Base-by-base conservation (phyloP, 2,888 invertebrate genomes). In the Amphipyra berbera region DNA sequence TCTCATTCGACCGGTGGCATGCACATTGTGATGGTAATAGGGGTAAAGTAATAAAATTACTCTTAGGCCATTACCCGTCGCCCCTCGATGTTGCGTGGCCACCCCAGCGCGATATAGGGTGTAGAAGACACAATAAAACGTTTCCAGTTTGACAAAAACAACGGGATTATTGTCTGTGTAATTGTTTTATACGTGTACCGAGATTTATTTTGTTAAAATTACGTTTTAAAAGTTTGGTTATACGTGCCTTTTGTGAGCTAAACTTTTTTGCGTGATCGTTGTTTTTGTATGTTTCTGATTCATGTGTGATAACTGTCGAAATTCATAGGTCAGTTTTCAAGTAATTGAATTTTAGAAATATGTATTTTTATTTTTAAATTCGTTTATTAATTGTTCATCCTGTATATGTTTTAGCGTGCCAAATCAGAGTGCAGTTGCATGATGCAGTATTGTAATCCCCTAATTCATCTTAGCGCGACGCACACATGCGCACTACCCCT, bases 1-100 rank as follows among this genome's bases (percentile, higher is more conserved):
- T 91, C 91, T 89, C 86, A 89, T 90, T 84, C 88, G 88, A 83
- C 92, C 90, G 90, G 92, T 91, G 88, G 90, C 89, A 87, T 89
- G 90, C 88, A 87, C 92, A 94, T 94, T 94, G 94, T 94, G 89
- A 95, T 94, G 95, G 90, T 94, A 93, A 95, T 95, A 88, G 94
- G 94, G 93, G 93, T 91, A 94, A 90, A 94, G 94, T 95, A 95
- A 94, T 95, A 95, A 95, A 95, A 95, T 95, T 94, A 95, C 94
- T 94, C 88, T 93, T 94, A 94, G 88, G 90, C 95, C 95, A 95
- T 94, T 95, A 94, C 94, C 87, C 92, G 87, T 76, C 88, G 85
- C 92, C 92, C 93, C 86, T 87, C 82, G 73, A 68, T 80, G 84
- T 74, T 82, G 83, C 86, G 60, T 66, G 56, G 77, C 80, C 79